phyloP scores from a whole-genome alignment of 2,113 vertebrate genomes.

The Pterophyllum scalare region DNA sequence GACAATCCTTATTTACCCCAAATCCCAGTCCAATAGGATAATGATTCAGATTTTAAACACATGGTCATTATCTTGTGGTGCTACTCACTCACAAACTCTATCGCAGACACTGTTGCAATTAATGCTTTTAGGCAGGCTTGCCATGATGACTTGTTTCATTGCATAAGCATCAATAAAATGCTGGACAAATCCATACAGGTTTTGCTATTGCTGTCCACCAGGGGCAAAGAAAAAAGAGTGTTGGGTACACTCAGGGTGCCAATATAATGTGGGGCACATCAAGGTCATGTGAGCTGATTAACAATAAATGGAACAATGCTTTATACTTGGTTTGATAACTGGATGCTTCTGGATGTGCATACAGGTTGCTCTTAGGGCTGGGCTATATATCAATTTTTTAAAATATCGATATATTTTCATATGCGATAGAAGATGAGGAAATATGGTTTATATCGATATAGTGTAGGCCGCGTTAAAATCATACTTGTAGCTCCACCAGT shows the following conservation, averaged over 20 bases:
- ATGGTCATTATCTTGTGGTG: slow-evolving; percentile 41
- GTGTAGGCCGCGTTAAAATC: too few relatives aligned
- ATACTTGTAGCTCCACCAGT: too few relatives aligned
- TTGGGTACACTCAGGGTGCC: not conserved
- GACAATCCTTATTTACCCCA: slow-evolving; percentile 49
- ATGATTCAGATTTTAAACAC: slow-evolving; percentile 38
- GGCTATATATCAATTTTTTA: too few relatives aligned
- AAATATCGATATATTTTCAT: too few relatives aligned
- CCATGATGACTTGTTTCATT: slow-evolving; percentile 3
- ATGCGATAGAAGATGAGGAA: too few relatives aligned
- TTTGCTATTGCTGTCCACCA: slow-evolving; percentile 2
- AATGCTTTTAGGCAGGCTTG: slow-evolving; percentile 12
- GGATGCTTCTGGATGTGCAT: not conserved
- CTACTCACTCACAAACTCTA: slow-evolving; percentile 13
- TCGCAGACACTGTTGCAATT: slow-evolving; percentile 9
- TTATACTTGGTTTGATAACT: not conserved
- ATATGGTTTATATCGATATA: too few relatives aligned
- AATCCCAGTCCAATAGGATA: slow-evolving; percentile 11
- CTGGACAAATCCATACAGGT: not conserved
- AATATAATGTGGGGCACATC: slow-evolving; percentile 10
- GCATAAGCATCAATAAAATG: not conserved
- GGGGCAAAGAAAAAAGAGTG: not conserved
- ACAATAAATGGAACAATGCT: not conserved
- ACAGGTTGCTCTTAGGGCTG: too few relatives aligned
- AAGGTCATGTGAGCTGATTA: slow-evolving; percentile 10